phyloP scores from a whole-genome alignment of 2,113 vertebrate genomes.

The Halichoeres trimaculatus region DNA sequence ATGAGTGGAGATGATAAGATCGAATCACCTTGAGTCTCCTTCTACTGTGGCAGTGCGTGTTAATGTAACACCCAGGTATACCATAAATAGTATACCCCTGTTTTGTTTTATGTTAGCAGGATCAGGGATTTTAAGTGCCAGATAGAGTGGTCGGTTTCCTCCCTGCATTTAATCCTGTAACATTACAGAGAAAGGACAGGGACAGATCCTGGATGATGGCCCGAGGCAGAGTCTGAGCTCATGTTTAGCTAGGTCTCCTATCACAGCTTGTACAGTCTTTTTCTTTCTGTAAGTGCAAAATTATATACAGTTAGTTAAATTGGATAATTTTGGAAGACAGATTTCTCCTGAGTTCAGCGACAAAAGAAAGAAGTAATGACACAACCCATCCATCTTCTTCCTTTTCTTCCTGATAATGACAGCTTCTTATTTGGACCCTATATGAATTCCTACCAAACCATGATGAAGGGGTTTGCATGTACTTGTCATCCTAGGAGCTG shows the following conservation, averaged over 20 bases:
- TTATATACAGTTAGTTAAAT: too few relatives aligned
- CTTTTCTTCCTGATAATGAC: too few relatives aligned
- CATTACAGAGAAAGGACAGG: not conserved
- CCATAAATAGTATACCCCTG: not conserved
- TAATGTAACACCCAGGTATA: not conserved
- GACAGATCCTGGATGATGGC: not conserved
- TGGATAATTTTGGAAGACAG: too few relatives aligned
- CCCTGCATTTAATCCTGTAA: not conserved
- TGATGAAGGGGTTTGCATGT: too few relatives aligned
- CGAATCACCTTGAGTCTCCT: conserved; percentile 8
- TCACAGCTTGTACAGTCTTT: not conserved
- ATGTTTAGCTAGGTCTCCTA: not conserved
- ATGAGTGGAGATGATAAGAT: conserved; percentile 36
- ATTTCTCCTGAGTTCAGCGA: too few relatives aligned
- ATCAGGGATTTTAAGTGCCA: not conserved
- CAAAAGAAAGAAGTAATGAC: too few relatives aligned
- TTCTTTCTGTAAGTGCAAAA: too few relatives aligned
- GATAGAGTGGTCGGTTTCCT: not conserved
- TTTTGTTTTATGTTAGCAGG: not conserved
- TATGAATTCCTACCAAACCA: too few relatives aligned
- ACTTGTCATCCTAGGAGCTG: too few relatives aligned
- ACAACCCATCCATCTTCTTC: too few relatives aligned
- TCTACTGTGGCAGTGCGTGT: not conserved
- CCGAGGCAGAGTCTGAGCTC: conserved; percentile 1
- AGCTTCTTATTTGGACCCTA: too few relatives aligned